Conservation (phyloP, 2,113 vertebrate species). For the Chauna torquata region DNA sequence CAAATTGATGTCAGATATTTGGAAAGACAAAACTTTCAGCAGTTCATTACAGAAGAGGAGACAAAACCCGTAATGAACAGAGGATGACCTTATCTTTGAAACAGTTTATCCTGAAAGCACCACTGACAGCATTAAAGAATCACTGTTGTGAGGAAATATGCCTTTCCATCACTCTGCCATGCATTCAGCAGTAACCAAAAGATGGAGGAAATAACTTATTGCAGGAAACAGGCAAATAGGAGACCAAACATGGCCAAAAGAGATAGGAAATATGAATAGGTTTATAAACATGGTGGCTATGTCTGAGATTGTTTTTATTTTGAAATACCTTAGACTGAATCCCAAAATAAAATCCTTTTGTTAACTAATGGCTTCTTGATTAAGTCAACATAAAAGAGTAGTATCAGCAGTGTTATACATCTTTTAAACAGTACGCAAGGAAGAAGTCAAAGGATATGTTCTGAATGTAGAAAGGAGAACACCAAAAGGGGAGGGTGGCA, state of each 20-base stretch:
- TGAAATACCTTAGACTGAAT: neutral
- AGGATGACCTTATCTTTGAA: conserved; percentile 8
- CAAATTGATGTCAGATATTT: neutral
- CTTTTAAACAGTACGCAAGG: neutral
- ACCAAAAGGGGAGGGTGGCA: accelerated
- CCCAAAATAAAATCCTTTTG: neutral
- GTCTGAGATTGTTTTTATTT: neutral
- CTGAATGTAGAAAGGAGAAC: neutral
- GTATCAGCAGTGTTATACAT: neutral
- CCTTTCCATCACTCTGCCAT: neutral
- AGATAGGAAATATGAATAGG: neutral
- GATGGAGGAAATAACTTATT: neutral
- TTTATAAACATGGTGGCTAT: neutral
- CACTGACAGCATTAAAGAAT: conserved; percentile 1
- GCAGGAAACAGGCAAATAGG: neutral
- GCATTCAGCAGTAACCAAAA: neutral
- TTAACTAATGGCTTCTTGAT: neutral
- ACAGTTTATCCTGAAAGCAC: conserved; percentile 13
- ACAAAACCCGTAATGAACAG: conserved; percentile 14
- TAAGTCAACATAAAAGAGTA: neutral
- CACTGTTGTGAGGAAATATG: neutral
- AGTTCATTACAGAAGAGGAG: conserved; percentile 38
- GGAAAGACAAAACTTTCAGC: neutral
- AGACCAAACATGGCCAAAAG: neutral
- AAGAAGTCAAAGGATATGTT: neutral